phyloP scores from a whole-genome alignment of 2,797 vertebrate species.

The Takifugu ocellatus region DNA sequence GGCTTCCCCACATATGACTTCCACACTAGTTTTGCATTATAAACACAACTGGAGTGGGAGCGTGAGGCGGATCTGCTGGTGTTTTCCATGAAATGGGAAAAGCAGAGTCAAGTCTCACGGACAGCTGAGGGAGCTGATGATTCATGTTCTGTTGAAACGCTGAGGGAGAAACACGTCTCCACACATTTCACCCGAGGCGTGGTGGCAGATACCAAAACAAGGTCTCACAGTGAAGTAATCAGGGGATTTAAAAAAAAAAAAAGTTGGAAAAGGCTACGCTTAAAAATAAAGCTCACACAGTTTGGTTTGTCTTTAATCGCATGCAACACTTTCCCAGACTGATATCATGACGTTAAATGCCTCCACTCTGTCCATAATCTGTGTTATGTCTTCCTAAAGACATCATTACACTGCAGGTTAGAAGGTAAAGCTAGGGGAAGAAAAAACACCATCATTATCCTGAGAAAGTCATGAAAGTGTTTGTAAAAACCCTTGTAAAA shows the following conservation, averaged over 20 bases:
- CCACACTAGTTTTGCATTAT: slow-evolving; percentile 22
- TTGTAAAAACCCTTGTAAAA: slow-evolving; percentile 65
- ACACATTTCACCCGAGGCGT: not conserved
- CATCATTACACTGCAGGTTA: slow-evolving; percentile 24
- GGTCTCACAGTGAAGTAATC: no score
- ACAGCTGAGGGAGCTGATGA: slow-evolving; percentile 25
- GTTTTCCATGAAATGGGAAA: slow-evolving; percentile 62
- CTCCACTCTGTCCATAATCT: slow-evolving; percentile 1
- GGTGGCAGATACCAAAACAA: no score
- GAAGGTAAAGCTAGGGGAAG: slow-evolving; percentile 3
- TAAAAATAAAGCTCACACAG: no score
- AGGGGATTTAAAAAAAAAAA: no score
- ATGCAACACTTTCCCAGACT: no score
- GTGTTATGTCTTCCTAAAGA: slow-evolving; percentile 32
- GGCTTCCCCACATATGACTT: slow-evolving; percentile 37
- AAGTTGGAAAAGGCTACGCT: no score
- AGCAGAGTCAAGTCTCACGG: slow-evolving; percentile 43
- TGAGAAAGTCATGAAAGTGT: slow-evolving; percentile 50
- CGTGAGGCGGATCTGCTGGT: slow-evolving; percentile 20
- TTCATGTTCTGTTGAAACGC: slow-evolving; percentile 38
- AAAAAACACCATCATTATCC: slow-evolving; percentile 48
- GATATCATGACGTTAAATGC: no score
- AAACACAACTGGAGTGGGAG: slow-evolving; percentile 40
- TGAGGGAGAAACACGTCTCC: slow-evolving; percentile 20
- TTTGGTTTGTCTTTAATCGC: no score